Conservation (phyloP, 2,797 vertebrate genomes). For the Trematomus bernacchii region DNA sequence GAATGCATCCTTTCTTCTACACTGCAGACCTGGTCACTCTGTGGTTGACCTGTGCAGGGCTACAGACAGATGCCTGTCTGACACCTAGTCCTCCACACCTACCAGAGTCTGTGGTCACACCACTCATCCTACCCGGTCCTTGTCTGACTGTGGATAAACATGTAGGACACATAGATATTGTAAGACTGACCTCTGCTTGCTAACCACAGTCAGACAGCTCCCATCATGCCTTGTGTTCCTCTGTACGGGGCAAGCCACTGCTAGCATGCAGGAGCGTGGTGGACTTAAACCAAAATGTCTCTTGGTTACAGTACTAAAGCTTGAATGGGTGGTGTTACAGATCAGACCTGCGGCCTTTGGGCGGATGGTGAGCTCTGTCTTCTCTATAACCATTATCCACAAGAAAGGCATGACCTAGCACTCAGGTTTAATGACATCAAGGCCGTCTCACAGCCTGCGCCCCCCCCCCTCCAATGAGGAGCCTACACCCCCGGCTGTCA, state of each 20-base stretch:
- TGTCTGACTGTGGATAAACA: constrained; percentile 3
- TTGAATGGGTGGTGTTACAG: neutral
- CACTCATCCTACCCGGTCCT: neutral
- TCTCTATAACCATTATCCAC: constrained; percentile 8
- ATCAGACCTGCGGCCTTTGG: constrained; percentile 5
- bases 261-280: neutral
- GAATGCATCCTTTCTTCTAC: neutral
- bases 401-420: neutral
- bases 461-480: neutral
- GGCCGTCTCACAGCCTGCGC: neutral
- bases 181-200: neutral
- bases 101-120: neutral
- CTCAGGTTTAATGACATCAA: constrained; percentile 9
- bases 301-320: constrained; percentile 4
- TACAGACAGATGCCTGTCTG: constrained; percentile 11
- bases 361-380: constrained; percentile 13
- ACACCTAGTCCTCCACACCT: neutral
- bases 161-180: neutral
- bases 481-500: neutral
- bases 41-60: neutral
- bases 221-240: neutral
- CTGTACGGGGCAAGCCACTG: neutral
- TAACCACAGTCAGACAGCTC: neutral
- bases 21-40: neutral
- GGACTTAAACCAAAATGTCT: constrained; percentile 8